Base-by-base conservation (phyloP, 2,113 vertebrate genomes). In the Malurus melanocephalus region DNA sequence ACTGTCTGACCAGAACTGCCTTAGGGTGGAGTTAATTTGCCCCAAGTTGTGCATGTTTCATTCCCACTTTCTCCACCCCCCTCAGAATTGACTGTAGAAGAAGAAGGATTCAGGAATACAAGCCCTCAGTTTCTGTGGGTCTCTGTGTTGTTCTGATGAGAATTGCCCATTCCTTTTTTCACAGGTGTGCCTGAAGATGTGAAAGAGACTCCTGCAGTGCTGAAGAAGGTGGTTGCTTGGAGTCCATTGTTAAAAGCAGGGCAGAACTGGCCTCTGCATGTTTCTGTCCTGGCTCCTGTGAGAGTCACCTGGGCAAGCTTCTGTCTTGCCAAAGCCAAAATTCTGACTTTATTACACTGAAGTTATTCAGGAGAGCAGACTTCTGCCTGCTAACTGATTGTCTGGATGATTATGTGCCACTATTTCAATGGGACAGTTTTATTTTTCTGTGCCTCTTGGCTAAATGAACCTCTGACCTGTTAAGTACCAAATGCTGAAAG, bases 381-480 rank as follows among this genome's bases (percentile, higher is more conserved):
- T 94, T 93, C 68, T 92, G 60, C 46, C 27, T 81, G 61, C 48
- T 57, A 32, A 56, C 27, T 2, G 16, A 38, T 67, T 35, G n/a
- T 48, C 51, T 88, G 79, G 68, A 48, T 61, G 35, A 65, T 76
- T 73, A 40, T 42, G 30, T 53, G 64, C 86, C 60, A 53, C 72
- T 74, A 10, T 78, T 94, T 95, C 51, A 72, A 17, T n/a, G 27
- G 18, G 24, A 55, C 55, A 73, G 40, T 57, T 93, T 93, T 89
- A 52, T 86, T 86, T 92, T 93, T 73, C 65, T 69, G 11, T 75
- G 68, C 60, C 40, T 78, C 17, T 57, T 76, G 40, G 85, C 66
- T 88, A 88, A 87, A 72, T 83, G 72, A 88, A 88, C 65, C 75
- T 66, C 48, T 88, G 90, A 82, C 78, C 75, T 74, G 26, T 32